Conservation (phyloP, 2,888 invertebrate genomes). For the Cryptophagus acutangulus region DNA sequence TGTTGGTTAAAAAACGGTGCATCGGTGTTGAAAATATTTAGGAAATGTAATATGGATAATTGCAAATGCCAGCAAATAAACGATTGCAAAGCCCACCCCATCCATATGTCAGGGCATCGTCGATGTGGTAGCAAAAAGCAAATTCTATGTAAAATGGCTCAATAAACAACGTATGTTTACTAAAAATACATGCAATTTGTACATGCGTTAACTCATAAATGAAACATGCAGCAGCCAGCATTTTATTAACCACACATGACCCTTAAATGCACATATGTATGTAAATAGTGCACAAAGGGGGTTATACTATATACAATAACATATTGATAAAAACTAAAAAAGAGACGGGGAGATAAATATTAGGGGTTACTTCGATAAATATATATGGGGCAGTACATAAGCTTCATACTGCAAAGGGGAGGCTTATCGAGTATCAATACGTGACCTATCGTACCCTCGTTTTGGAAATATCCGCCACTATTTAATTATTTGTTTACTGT, state of each 20-base stretch:
- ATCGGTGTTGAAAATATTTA: neutral
- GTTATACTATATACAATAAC: too few relatives aligned
- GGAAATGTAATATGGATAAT: slow-evolving; percentile 1
- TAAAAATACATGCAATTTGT: slow-evolving; percentile 9
- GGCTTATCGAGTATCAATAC: slow-evolving; percentile 39
- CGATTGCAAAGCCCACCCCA: slow-evolving; percentile 7
- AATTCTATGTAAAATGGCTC: slow-evolving; percentile 8
- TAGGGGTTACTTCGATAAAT: slow-evolving; percentile 15
- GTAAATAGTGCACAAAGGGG: slow-evolving; percentile 22
- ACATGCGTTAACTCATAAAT: slow-evolving; percentile 18
- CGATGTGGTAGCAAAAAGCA: slow-evolving; percentile 4
- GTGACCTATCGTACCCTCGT: slow-evolving; percentile 37
- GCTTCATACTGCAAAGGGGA: slow-evolving; percentile 32
- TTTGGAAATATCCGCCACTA: slow-evolving; percentile 24
- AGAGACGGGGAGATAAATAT: slow-evolving; percentile 7
- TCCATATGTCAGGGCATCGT: slow-evolving; percentile 5
- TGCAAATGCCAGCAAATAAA: slow-evolving; percentile 7
- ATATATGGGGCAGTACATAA: slow-evolving; percentile 23
- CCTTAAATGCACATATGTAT: slow-evolving; percentile 23
- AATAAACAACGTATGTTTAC: slow-evolving; percentile 8
- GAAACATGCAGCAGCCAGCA: slow-evolving; percentile 22
- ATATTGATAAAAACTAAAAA: slow-evolving; percentile 12
- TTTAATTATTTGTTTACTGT: slow-evolving; percentile 30
- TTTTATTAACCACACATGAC: slow-evolving; percentile 30
- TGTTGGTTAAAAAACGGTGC: too few relatives aligned